These are phyloP conservation scores for Trichogramma evanescens DNA, from an alignment of 2,888 invertebrate genomes.

Conservation along the genomic window DNA sequence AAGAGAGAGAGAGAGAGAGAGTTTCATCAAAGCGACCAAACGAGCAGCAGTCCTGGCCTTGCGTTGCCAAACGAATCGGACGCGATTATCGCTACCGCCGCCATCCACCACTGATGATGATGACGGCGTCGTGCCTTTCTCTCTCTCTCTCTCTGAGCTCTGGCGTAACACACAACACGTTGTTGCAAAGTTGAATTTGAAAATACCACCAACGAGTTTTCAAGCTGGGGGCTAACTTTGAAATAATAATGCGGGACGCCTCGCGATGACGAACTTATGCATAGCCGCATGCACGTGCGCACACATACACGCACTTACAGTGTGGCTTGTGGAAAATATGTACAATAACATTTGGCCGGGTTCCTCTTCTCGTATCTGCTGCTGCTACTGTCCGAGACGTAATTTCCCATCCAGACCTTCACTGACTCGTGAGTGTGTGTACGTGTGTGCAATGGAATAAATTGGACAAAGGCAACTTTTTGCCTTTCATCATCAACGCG, in stretches of 20 bases:
- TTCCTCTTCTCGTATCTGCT: slow-evolving; percentile 3
- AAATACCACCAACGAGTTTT: slow-evolving; percentile 1
- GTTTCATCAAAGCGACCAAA: no score
- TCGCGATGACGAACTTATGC: no score
- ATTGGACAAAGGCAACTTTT: slow-evolving; percentile 33
- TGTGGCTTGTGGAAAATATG: slow-evolving; percentile 10
- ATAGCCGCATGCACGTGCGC: neutral
- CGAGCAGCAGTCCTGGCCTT: no score
- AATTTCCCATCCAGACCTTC: slow-evolving; percentile 23
- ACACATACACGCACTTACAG: neutral
- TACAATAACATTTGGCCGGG: slow-evolving; percentile 25
- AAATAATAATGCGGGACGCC: slow-evolving; percentile 9
- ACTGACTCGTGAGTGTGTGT: no score
- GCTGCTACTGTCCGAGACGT: slow-evolving; percentile 23
- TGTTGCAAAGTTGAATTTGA: slow-evolving; percentile 5
- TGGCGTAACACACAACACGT: neutral
- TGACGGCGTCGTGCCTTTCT: no score
- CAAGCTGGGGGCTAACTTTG: slow-evolving; percentile 1
- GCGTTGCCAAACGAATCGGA: no score
- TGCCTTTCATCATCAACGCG: slow-evolving; percentile 7
- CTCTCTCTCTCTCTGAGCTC: neutral
- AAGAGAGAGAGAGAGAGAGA: no score
- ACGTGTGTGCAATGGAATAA: slow-evolving; percentile 28
- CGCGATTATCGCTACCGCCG: no score
- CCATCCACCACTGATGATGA: no score